These are phyloP conservation scores for Lithophane socia DNA, from an alignment of 2,888 invertebrate species.

Conservation along the genomic window DNA sequence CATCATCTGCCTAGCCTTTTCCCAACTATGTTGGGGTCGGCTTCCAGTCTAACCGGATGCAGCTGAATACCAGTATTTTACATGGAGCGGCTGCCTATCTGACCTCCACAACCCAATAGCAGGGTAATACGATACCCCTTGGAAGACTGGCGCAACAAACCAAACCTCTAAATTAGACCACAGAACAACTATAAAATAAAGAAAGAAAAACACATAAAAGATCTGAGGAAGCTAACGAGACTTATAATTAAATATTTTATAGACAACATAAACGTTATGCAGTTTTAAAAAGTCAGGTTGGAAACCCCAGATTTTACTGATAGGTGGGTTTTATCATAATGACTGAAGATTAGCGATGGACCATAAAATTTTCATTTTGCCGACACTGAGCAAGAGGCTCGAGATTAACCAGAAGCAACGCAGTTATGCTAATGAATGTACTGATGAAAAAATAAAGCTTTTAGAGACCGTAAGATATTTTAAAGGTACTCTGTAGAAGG, in stretches of 20 bases:
- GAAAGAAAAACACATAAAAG: constrained; percentile 22
- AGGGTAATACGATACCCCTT: no score
- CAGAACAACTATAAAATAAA: neutral
- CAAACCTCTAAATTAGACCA: neutral
- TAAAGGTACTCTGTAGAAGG: constrained; percentile 38
- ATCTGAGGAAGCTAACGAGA: constrained; percentile 26
- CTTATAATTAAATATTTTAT: constrained; percentile 55
- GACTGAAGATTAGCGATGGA: constrained; percentile 59
- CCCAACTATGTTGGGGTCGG: no score
- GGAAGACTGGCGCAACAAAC: no score
- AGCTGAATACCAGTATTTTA: no score
- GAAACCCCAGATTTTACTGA: constrained; percentile 34
- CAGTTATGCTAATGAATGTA: constrained; percentile 66
- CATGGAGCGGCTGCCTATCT: no score
- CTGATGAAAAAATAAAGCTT: constrained; percentile 67
- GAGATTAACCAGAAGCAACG: constrained; percentile 63
- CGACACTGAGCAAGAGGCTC: constrained; percentile 52
- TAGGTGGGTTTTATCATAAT: constrained; percentile 60
- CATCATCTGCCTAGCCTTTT: no score
- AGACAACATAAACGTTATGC: constrained; percentile 46
- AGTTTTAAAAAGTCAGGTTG: constrained; percentile 48
- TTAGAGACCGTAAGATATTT: constrained; percentile 48
- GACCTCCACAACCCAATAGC: no score
- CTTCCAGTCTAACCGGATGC: no score
- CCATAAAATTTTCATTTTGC: constrained; percentile 66